phyloP scores from a whole-genome alignment of 2,888 invertebrate species.

The Drosophila nr. perissopoda region DNA sequence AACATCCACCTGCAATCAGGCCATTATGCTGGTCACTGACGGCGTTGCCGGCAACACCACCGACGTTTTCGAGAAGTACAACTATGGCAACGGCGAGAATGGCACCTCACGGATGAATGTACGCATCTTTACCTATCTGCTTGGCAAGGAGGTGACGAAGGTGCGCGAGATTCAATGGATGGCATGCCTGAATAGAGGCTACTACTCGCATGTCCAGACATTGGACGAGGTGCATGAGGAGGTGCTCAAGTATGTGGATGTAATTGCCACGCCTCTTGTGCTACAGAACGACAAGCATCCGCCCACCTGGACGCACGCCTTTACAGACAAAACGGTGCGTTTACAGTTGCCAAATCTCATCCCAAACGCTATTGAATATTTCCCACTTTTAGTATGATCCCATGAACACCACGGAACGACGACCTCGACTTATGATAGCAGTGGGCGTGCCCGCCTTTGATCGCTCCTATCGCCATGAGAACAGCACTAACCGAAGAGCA shows the following conservation, averaged over 20 bases:
- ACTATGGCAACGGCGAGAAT: conserved; percentile 88
- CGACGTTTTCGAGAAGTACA: conserved; percentile 93
- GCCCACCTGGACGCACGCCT: conserved; percentile 97
- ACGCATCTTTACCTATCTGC: conserved; percentile 97
- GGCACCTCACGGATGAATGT: conserved; percentile 91
- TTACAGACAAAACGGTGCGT: conserved; percentile 92
- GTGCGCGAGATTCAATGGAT: conserved; percentile 95
- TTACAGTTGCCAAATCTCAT: too few species aligned
- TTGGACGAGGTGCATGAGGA: conserved; percentile 98
- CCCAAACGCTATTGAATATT: not conserved
- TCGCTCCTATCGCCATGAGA: conserved; percentile 87
- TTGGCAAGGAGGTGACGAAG: conserved; percentile 97
- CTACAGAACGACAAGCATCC: conserved; percentile 91
- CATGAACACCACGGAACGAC: conserved; percentile 53
- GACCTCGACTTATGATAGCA: conserved; percentile 91
- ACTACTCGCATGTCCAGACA: conserved; percentile 96
- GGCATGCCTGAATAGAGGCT: conserved; percentile 98
- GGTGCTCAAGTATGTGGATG: conserved; percentile 97
- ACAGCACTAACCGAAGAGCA: conserved; percentile 85
- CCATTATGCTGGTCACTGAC: conserved; percentile 98
- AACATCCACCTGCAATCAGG: conserved; percentile 92
- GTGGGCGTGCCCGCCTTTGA: conserved; percentile 97
- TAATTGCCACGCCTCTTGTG: conserved; percentile 94
- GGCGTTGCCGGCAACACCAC: conserved; percentile 95
- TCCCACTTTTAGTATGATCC: conserved; percentile 72